phyloP scores from a whole-genome alignment of 1,140 invertebrate species.

The Drosophila sucinea region DNA sequence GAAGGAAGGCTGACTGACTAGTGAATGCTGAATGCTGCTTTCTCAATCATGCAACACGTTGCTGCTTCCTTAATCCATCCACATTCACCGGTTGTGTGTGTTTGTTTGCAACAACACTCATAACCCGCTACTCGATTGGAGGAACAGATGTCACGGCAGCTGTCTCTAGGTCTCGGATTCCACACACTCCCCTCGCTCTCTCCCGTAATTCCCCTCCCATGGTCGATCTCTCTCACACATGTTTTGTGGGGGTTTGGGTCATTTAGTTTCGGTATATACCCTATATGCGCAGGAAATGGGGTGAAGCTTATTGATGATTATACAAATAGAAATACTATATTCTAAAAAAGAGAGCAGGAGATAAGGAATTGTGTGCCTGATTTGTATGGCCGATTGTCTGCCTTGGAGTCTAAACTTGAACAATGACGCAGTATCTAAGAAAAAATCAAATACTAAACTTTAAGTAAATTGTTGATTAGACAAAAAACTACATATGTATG shows the following conservation, averaged over 20 bases:
- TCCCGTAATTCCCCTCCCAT: background rate
- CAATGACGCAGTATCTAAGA: background rate
- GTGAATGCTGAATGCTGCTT: conserved; percentile 39
- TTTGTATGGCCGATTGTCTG: background rate
- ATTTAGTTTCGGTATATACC: conserved; percentile 1
- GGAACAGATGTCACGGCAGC: conserved; percentile 54
- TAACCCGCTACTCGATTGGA: conserved; percentile 42
- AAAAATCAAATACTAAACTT: conserved; percentile 1
- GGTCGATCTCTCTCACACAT: background rate
- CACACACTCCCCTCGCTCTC: conserved; percentile 16
- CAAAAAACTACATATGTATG: background rate
- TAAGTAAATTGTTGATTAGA: conserved; percentile 6
- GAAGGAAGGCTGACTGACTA: conserved; percentile 26
- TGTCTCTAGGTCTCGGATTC: conserved; percentile 37
- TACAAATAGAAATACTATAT: background rate
- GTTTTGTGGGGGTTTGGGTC: conserved; percentile 5
- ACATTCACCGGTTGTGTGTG: conserved; percentile 4
- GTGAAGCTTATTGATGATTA: conserved; percentile 5
- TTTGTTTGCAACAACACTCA: conserved; percentile 11
- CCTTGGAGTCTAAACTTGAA: conserved; percentile 8
- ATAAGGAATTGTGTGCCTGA: background rate
- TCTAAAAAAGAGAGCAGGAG: background rate
- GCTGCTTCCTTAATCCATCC: conserved; percentile 69
- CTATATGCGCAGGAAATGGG: conserved; percentile 2
- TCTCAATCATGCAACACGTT: conserved; percentile 66